phyloP scores from a whole-genome alignment of 2,888 invertebrate species.

The Agrotis clavis region DNA sequence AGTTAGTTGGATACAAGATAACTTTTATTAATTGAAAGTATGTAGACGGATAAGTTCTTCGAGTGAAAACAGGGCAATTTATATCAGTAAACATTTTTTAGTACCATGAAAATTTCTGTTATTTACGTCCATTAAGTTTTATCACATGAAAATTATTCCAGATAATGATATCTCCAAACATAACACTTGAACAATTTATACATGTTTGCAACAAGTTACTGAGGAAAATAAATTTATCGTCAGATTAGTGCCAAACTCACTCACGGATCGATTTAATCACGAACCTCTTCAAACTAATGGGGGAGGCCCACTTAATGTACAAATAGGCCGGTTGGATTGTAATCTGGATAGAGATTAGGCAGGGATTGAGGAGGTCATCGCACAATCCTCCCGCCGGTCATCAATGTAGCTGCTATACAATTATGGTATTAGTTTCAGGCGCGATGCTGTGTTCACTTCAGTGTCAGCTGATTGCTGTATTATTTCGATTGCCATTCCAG shows the following conservation, averaged over 20 bases:
- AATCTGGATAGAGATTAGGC: slow-evolving; percentile 78
- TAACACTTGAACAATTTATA: slow-evolving; percentile 42
- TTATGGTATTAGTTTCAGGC: slow-evolving; percentile 50
- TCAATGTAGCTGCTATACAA: slow-evolving; percentile 51
- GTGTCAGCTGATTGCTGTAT: slow-evolving; percentile 33
- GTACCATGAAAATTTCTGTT: not conserved
- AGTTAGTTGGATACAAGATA: too few species aligned
- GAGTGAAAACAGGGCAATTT: not conserved
- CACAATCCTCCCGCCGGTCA: slow-evolving; percentile 57
- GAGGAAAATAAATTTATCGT: slow-evolving; percentile 68
- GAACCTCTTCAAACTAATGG: slow-evolving; percentile 79
- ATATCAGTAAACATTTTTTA: not conserved
- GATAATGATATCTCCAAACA: slow-evolving; percentile 31
- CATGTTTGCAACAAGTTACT: slow-evolving; percentile 59
- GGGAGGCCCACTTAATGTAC: slow-evolving; percentile 75
- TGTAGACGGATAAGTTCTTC: not conserved
- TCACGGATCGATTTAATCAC: slow-evolving; percentile 75
- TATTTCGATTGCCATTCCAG: slow-evolving; percentile 4
- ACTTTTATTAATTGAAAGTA: not conserved
- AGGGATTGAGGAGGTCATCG: slow-evolving; percentile 72
- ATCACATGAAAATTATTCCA: slow-evolving; percentile 36
- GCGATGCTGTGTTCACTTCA: slow-evolving; percentile 21
- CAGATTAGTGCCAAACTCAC: slow-evolving; percentile 74
- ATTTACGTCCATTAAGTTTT: not conserved
- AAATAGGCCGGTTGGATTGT: slow-evolving; percentile 76